Conservation (phyloP, 2,113 vertebrate genomes). For the Cryptomyrus ogoouensis region DNA sequence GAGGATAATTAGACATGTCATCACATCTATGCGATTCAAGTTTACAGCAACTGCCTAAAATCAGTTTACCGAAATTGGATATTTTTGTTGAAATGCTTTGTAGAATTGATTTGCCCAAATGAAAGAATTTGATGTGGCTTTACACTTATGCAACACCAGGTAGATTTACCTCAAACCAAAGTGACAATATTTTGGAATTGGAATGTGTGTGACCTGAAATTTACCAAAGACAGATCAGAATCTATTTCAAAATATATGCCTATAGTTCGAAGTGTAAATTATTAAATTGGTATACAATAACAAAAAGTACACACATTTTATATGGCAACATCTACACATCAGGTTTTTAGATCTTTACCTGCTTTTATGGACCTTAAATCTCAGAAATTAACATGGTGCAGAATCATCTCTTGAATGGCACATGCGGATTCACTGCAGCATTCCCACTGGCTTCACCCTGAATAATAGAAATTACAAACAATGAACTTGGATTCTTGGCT, state of each 20-base stretch:
- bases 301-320: too few species aligned
- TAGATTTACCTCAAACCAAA: background rate
- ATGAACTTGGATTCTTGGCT: background rate
- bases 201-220: background rate
- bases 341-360: background rate
- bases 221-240: background rate
- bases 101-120: background rate
- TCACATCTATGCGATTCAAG: background rate
- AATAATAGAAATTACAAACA: background rate
- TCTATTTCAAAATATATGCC: background rate
- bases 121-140: background rate
- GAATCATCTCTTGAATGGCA: background rate
- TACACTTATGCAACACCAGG: background rate
- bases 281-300: background rate
- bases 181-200: background rate
- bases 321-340: background rate
- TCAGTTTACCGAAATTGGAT: background rate
- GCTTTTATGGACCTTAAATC: background rate
- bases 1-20: background rate
- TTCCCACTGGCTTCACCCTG: background rate
- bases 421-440: background rate
- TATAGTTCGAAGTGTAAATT: background rate
- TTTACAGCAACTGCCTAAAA: background rate
- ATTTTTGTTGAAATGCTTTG: background rate
- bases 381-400: background rate